These are phyloP conservation scores for Leptinotarsa juncta DNA, from an alignment of 2,888 invertebrate genomes.

Conservation along the genomic window DNA sequence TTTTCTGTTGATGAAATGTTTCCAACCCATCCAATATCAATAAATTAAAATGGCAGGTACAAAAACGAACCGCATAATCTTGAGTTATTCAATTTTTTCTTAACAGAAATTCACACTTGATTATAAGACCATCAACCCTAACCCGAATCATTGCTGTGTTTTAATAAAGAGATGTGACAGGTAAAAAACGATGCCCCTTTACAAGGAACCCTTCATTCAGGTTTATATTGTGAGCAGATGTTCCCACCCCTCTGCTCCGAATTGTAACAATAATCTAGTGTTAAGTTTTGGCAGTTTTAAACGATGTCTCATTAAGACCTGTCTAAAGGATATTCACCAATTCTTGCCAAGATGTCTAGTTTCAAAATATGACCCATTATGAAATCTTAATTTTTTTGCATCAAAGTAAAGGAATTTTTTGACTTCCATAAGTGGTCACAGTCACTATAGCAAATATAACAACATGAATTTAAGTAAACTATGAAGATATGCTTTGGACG, in stretches of 20 bases:
- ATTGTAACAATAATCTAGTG: constrained; percentile 9
- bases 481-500: no score
- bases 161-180: constrained; percentile 48
- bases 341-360: not conserved
- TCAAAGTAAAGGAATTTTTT: no score
- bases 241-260: constrained; percentile 18
- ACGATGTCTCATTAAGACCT: not conserved
- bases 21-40: constrained; percentile 39
- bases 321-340: not conserved
- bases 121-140: constrained; percentile 44
- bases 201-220: constrained; percentile 32
- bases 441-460: no score
- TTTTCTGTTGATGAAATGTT: constrained; percentile 36
- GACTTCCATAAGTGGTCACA: no score
- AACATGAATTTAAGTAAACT: no score
- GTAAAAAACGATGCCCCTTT: constrained; percentile 44
- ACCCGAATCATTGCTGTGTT: constrained; percentile 47
- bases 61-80: constrained; percentile 42
- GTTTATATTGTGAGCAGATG: constrained; percentile 41
- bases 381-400: no score
- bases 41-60: constrained; percentile 43
- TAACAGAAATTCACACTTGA: constrained; percentile 48
- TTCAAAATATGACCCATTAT: no score
- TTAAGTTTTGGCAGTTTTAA: not conserved
- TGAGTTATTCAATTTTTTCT: constrained; percentile 35